Conservation (phyloP, 2,113 vertebrate species). For the Donacobius atricapilla region DNA sequence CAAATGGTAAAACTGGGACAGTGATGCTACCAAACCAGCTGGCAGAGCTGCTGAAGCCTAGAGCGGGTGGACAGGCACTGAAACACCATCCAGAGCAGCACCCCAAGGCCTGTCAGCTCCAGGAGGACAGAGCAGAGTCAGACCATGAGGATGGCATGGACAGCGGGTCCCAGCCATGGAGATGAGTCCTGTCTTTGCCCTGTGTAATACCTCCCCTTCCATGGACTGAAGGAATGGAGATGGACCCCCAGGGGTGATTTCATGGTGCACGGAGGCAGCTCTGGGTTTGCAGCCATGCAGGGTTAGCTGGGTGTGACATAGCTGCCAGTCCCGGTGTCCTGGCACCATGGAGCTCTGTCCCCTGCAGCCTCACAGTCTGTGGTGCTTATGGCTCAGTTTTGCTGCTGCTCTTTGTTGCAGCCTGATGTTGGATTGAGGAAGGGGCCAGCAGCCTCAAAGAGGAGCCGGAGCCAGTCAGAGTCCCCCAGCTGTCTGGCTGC, state of each 20-base stretch:
- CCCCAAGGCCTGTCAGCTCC: accelerated
- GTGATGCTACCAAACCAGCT: not conserved
- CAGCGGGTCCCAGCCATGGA: not conserved
- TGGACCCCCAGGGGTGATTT: not conserved
- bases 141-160: accelerated
- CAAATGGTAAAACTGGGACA: not conserved
- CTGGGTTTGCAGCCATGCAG: not conserved
- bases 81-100: not conserved
- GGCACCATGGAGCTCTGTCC: accelerated
- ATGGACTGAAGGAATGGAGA: not conserved
- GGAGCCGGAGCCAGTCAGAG: accelerated
- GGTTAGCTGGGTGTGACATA: not conserved
- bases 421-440: not conserved
- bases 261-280: not conserved
- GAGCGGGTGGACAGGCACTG: not conserved
- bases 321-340: accelerated
- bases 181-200: not conserved
- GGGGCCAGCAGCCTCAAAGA: not conserved
- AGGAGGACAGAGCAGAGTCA: not conserved
- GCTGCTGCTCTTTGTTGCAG: not conserved
- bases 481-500: accelerated
- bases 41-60: not conserved
- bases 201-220: accelerated
- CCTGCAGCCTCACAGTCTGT: accelerated
- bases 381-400: not conserved